These are phyloP conservation scores for Drosophila kurseongensis DNA, from an alignment of 1,140 invertebrate species.

Conservation along the genomic window DNA sequence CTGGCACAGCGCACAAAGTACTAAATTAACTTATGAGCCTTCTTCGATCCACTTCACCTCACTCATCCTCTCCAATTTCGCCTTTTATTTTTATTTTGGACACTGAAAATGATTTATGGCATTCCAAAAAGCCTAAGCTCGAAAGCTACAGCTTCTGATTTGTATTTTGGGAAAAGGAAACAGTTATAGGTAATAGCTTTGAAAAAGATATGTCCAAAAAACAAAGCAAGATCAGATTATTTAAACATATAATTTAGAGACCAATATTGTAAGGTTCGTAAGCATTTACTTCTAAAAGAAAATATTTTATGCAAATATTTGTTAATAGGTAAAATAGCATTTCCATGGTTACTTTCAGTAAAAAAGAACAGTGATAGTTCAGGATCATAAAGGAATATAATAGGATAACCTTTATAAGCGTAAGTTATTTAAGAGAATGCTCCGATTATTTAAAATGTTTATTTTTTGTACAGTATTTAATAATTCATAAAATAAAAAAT, in stretches of 20 bases:
- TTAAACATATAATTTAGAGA: background rate
- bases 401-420: too few species aligned
- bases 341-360: too few species aligned
- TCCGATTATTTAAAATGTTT: too few species aligned
- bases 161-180: conserved; percentile 2
- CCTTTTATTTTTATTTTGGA: conserved; percentile 11
- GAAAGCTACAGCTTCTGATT: conserved; percentile 43
- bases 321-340: too few species aligned
- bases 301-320: background rate
- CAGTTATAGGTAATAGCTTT: background rate
- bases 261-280: background rate
- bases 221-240: background rate
- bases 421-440: too few species aligned
- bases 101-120: conserved; percentile 60
- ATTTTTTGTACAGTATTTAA: too few species aligned
- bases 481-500: too few species aligned
- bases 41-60: conserved; percentile 20
- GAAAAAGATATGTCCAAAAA: background rate
- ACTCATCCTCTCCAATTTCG: conserved; percentile 1
- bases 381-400: too few species aligned
- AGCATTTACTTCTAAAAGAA: background rate
- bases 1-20: conserved; percentile 55
- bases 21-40: conserved; percentile 65
- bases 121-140: conserved; percentile 50
- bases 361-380: too few species aligned